Base-by-base conservation (phyloP, 2,797 vertebrate species). In the Muraenolepis orangiensis region DNA sequence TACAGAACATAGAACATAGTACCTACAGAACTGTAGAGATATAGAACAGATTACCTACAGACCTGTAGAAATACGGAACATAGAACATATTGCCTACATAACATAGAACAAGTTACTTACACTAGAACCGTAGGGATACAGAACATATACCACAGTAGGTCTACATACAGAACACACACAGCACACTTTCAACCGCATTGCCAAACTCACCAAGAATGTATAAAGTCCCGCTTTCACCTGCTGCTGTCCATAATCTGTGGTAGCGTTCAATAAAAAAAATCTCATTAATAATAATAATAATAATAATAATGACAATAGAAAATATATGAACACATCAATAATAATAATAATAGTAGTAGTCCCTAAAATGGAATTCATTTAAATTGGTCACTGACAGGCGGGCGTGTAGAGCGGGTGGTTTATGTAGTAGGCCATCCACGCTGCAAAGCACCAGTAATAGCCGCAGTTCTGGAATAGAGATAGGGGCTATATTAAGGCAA, bases 381-480 rank as follows among this genome's bases (percentile, higher is more conserved):
- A n/a, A 12, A 34, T 34, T 76, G 68, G 76, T 76, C 75, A 93
- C 96, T 96, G 92, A 98, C 96, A 92, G 23, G 96, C 96, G 0
- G 96, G 90, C 0, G 96, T 98, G 89, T 98, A 98, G 74, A 98
- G 96, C 0, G 96, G 97, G 87, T 98, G 97, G 91, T 98, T 98
- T 85, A 98, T 98, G 91, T 98, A 97, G 79, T 97, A 98, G 0
- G 97, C 96, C 96, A 98, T 97, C 96, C 96, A 98, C 0, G 96
- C 97, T 1, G 97, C 95, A 20, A 96, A 91, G 80, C 94, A 95
- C 97, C 97, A 98, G 87, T 98, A 97, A 92, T 96, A 98, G 76
- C 95, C 95, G 87, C 97, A 97, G 87, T 97, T 98, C 97, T 98
- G 91, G 76, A 94, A 92, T 31, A 86, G 78, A 88, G 78, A 74